phyloP scores from a whole-genome alignment of 1,140 invertebrate species.

The Saccostrea cuccullata region DNA sequence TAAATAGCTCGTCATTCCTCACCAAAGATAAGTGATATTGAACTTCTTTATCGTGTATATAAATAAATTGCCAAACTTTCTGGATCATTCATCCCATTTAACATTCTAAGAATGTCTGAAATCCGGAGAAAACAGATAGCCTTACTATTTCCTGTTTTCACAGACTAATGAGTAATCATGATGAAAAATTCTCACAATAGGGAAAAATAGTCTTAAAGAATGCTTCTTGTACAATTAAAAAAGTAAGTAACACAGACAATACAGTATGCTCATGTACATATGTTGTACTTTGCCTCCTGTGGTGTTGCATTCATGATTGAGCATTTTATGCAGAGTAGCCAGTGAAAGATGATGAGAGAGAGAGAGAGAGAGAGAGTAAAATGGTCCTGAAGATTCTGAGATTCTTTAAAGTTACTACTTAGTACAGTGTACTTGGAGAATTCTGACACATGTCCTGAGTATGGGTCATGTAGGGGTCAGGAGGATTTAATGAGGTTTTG shows the following conservation, averaged over 20 bases:
- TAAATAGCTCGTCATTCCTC: conserved; percentile 30
- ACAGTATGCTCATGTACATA: no score
- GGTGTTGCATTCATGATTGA: no score
- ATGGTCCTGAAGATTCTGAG: no score
- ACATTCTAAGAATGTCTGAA: conserved; percentile 29
- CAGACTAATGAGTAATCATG: conserved; percentile 24
- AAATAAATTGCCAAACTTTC: conserved; percentile 31
- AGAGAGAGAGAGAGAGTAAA: no score
- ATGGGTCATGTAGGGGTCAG: no score
- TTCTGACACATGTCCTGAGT: no score
- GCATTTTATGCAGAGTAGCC: no score
- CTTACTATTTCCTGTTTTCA: neutral
- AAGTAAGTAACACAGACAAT: neutral
- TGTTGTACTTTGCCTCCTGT: no score
- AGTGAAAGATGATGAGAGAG: no score
- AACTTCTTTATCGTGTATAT: conserved; percentile 30
- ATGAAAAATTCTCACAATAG: neutral
- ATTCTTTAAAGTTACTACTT: no score
- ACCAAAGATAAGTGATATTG: conserved; percentile 20
- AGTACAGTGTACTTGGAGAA: no score
- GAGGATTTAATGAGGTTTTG: no score
- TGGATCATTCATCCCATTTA: conserved; percentile 29
- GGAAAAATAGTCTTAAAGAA: neutral
- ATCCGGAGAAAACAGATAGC: neutral
- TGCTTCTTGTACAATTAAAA: conserved; percentile 4